Evolutionary conservation across 2,113 vertebrate genomes (phyloP).

Genomic region (Numida meleagris): DNA sequence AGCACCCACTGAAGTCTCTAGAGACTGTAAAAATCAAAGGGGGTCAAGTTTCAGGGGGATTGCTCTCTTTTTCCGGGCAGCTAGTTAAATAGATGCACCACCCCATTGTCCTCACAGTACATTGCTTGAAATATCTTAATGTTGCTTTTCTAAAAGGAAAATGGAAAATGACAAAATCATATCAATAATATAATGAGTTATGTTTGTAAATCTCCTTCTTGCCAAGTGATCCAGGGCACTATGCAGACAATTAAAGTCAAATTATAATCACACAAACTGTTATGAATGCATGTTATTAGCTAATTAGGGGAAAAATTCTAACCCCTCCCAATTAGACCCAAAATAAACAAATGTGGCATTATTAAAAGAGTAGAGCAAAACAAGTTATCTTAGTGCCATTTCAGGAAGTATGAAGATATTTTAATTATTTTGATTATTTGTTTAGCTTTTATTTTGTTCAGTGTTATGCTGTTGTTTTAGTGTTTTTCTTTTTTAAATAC

Average conservation of each 20-base stretch:
- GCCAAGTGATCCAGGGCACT: neutral
- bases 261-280: conserved; percentile 36
- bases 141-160: neutral
- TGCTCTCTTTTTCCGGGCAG: neutral
- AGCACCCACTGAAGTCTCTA: neutral
- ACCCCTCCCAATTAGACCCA: neutral
- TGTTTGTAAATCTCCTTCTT: neutral
- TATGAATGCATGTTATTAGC: conserved; percentile 17
- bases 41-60: neutral
- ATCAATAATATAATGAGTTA: neutral
- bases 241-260: conserved; percentile 21
- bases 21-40: neutral
- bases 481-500: neutral
- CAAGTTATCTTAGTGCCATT: neutral
- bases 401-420: neutral
- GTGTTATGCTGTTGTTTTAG: neutral
- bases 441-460: neutral
- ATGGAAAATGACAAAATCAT: conserved; percentile 7
- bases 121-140: neutral
- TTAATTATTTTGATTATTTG: neutral
- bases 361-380: neutral
- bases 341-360: neutral
- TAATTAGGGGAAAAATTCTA: conserved; percentile 12
- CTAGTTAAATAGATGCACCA: neutral
- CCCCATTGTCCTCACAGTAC: neutral